phyloP scores from a whole-genome alignment of 2,888 invertebrate genomes.

The Sipunculus nudus region DNA sequence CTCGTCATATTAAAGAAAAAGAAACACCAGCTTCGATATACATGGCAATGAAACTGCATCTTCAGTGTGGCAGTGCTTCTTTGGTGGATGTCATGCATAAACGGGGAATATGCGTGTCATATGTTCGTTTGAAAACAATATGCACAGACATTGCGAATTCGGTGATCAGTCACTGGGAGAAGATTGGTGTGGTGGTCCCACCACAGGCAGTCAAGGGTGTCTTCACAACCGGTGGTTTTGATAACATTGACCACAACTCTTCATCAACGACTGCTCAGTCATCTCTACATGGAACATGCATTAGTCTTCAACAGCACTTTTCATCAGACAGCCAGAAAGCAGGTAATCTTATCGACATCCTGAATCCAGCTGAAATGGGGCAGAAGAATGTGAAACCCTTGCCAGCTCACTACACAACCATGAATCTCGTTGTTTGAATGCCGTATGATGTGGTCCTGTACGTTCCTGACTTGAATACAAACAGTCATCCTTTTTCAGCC shows the following conservation, averaged over 20 bases:
- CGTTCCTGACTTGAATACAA: constrained; percentile 9
- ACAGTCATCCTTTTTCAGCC: neutral
- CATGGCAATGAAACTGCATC: constrained; percentile 1
- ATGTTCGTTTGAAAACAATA: neutral
- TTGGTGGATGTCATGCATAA: neutral
- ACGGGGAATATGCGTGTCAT: neutral
- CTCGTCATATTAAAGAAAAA: neutral
- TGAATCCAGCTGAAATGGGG: constrained; percentile 8
- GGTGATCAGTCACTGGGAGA: neutral
- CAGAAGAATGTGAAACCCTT: constrained; percentile 6
- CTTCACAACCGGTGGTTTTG: neutral
- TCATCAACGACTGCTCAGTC: constrained; percentile 4
- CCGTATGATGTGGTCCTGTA: constrained; percentile 9
- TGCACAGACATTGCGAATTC: constrained; percentile 4
- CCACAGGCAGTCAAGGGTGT: neutral
- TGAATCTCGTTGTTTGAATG: constrained; percentile 13
- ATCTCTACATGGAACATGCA: constrained; percentile 17
- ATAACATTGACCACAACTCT: constrained; percentile 5
- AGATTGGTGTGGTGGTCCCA: neutral
- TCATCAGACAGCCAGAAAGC: constrained; percentile 3
- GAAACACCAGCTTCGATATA: constrained; percentile 1
- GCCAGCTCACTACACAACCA: constrained; percentile 10
- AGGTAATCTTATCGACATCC: constrained; percentile 5
- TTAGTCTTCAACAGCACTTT: constrained; percentile 10
- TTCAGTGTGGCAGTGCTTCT: constrained; percentile 1